Evolutionary conservation across 2,888 invertebrate species (phyloP).

Genomic region (Cylindroiulus punctatus): DNA sequence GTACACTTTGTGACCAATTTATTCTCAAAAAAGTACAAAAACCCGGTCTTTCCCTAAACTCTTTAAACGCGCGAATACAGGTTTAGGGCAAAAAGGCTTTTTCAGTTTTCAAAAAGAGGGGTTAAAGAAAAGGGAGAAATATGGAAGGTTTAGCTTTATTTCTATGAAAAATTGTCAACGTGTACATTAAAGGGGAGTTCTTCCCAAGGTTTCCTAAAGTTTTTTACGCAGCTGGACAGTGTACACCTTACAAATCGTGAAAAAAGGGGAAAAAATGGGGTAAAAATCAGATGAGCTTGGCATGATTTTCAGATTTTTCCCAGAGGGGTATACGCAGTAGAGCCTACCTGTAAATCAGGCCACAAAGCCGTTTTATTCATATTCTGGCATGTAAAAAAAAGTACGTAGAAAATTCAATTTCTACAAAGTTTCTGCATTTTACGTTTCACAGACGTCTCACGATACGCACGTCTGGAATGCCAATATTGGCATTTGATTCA

Average conservation of each 20-base stretch:
- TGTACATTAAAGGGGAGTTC: neutral
- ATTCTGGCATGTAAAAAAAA: neutral
- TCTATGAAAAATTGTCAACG: neutral
- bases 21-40: slow-evolving; percentile 42
- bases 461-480: too few relatives aligned
- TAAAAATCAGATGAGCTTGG: slow-evolving; percentile 18
- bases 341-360: neutral
- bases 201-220: neutral
- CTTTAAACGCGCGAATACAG: slow-evolving; percentile 24
- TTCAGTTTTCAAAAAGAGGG: slow-evolving; percentile 47
- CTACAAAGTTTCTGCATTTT: too few relatives aligned
- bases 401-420: too few relatives aligned
- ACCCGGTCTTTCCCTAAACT: slow-evolving; percentile 47
- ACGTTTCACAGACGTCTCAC: too few relatives aligned
- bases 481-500: too few relatives aligned
- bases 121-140: slow-evolving; percentile 10
- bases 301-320: neutral
- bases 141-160: neutral
- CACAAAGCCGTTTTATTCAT: slow-evolving; percentile 6
- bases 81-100: slow-evolving; percentile 44
- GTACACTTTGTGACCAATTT: slow-evolving; percentile 43
- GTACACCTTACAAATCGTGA: neutral
- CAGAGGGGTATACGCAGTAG: too few relatives aligned
- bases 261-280: slow-evolving; percentile 32
- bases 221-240: neutral